These are phyloP conservation scores for Agriopis leucophaearia DNA, from an alignment of 2,888 invertebrate species.

Conservation along the genomic window DNA sequence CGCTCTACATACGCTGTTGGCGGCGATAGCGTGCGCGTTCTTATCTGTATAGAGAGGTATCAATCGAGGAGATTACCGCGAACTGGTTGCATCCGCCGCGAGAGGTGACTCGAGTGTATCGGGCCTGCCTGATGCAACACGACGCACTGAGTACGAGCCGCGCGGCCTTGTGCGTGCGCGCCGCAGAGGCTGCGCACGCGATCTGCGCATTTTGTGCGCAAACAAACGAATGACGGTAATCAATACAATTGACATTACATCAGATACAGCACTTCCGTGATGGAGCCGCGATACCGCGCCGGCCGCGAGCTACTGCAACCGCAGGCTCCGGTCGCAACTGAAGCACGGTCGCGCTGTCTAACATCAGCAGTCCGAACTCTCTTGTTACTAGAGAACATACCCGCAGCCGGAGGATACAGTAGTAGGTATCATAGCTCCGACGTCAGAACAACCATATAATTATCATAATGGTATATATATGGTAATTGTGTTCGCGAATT, in stretches of 20 bases:
- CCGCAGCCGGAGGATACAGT: no score
- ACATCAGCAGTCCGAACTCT: no score
- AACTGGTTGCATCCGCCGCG: conserved; percentile 20
- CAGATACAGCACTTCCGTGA: conserved; percentile 28
- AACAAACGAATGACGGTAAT: conserved; percentile 23
- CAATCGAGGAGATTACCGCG: conserved; percentile 17
- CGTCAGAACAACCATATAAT: no score
- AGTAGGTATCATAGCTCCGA: no score
- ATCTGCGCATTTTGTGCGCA: conserved; percentile 17
- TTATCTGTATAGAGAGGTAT: conserved; percentile 2
- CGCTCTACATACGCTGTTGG: no score
- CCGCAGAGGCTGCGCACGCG: conserved; percentile 30
- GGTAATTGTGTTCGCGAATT: no score
- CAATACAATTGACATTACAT: conserved; percentile 31
- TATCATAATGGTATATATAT: no score
- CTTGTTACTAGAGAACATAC: no score
- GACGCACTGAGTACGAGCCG: neutral
- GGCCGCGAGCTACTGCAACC: neutral
- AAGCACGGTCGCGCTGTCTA: no score
- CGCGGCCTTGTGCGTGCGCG: neutral
- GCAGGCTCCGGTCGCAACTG: no score
- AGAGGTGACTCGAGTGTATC: conserved; percentile 44
- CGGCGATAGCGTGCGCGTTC: neutral
- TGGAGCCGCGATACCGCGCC: conserved; percentile 1
- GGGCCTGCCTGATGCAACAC: neutral